Base-by-base conservation (phyloP, 2,113 vertebrate species). In the Prunella fulvescens region DNA sequence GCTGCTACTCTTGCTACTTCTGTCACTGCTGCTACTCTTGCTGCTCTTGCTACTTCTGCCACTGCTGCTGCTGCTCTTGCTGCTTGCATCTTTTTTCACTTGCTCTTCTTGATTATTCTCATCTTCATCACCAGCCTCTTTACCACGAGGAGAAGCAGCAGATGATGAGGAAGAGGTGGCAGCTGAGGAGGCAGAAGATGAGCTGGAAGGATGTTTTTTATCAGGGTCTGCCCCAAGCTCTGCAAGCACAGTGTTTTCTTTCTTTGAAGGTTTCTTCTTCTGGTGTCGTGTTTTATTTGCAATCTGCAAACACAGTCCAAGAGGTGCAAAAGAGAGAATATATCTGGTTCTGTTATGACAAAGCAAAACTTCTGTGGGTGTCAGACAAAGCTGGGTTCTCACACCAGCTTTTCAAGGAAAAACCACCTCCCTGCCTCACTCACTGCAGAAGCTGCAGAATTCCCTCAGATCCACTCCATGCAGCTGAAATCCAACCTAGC, bases 1-100 rank as follows among this genome's bases (percentile, higher is more conserved):
- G 0, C 26, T 80, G 0, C 53, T 88, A 0, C 31, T 86, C 0
- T 25, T 91, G 3, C 42, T 76, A 0, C 48, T 85, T 0, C 29
- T 88, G 0, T 9, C 48, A 0, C 28, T 64, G 0, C 73, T 86
- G 0, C 71, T 92, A 0, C 14, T 29, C 5, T 17, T 66, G 3
- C 40, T 69, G 0, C 56, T 83, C 0, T 19, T 88, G 2, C 44
- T 74, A 0, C 24, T 33, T 2, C 19, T 81, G 4, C 39, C 25
- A 2, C 51, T 67, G 0, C 81, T 92, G 19, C 85, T 92, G 26
- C 85, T 93, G 16, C 86, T 92, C 14, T 37, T 91, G 44, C 90
- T 95, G 45, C 62, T 91, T 40, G 70, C n/a, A 14, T 89, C 73
- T 86, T 84, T 80, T 89, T 15, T 62, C 0, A 2, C 23, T 87